Evolutionary conservation across 1,140 invertebrate genomes (phyloP), one percentile per base, ranked within the genome.

Genomic region (Chymomyza costata): DNA sequence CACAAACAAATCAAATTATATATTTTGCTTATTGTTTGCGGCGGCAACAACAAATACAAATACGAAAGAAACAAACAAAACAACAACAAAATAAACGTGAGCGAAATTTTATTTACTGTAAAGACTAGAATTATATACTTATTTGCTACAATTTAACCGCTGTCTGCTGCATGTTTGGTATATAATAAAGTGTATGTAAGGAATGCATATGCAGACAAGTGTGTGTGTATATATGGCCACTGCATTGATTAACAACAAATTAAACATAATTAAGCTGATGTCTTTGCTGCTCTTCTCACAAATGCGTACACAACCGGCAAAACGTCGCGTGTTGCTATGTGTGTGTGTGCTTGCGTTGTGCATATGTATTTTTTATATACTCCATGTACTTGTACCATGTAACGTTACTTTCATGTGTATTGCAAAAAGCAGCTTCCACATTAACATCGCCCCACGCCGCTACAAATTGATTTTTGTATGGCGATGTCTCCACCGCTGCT

Each of bases 381-480:
- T 25, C n/a, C 8, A 25, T 8, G 8, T 25, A 25, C 3, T 5
- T 5, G 8, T 25, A 25, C 3, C 21, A 25, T 25, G 21, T 25
- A 25, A 25, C 21, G 21, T 25, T 25, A 14, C 2, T 7, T 18
- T 1, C n/a, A 6, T 11, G 8, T 14, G 6, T 2, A 31, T 25
- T 60, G 57, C 44, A 60, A 49, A 68, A 48, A 55, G 30, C 35
- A 59, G 53, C 41, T 55, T 57, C 41, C 53, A 52, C 70, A 61
- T 32, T 44, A 41, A 41, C 32, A 50, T 45, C 34, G 43, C 35
- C 34, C 54, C 54, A 54, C 18, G 53, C 63, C 35, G 63, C 45
- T 63, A 47, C 38, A 59, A 76, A 76, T 76, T 76, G 71, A 76
- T 76, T 76, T 76, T 71, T 71, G 70, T 73, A 63, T 61, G 48